Evolutionary conservation across 2,113 vertebrate genomes (phyloP), one percentile per base, ranked within the genome.

Genomic region (Morphnarchus princeps): DNA sequence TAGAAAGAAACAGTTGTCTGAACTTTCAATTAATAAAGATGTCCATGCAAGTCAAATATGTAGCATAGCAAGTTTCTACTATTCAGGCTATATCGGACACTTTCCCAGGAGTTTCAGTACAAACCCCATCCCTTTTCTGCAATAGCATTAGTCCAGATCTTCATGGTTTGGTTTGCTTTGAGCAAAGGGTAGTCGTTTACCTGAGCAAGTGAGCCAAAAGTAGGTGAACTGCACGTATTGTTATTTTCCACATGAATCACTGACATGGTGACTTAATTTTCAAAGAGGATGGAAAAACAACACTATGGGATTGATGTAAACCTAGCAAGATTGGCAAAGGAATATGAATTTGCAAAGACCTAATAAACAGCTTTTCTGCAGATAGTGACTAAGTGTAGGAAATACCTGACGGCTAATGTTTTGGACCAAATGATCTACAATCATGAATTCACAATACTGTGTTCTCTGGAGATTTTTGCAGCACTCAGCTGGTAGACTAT

Each of bases 181-280:
- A 73, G 67, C 12, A 82, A 65, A 73, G 25, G 32, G 34, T 45
- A 61, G 65, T 59, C 8, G 3, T 61, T 87, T 19, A 84, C 72
- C 91, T 66, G 62, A 90, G 42, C 76, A 71, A 61, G 50, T 19
- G 58, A 85, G 66, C 18, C 72, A 74, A 87, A 87, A 77, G 52
- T 89, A 50, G 45, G 70, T 86, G 76, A 89, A 86, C 29, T n/a
- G 28, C n/a, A 55, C 0, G 0, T 69, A 66, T 25, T 95, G 69
- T 86, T 89, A 82, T 94, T 91, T 97, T 96, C 91, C 67, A 87
- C 66, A 81, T 18, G 54, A 90, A 84, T 94, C 87, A 81, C 62
- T 63, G 74, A 89, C 58, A 58, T 0, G 2, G 61, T 83, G 93
- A 93, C 92, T 96, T 94, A 82, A 50, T 95, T 93, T 95, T 89